Conservation (phyloP, 2,113 vertebrate genomes). For the Echinops telfairi region DNA sequence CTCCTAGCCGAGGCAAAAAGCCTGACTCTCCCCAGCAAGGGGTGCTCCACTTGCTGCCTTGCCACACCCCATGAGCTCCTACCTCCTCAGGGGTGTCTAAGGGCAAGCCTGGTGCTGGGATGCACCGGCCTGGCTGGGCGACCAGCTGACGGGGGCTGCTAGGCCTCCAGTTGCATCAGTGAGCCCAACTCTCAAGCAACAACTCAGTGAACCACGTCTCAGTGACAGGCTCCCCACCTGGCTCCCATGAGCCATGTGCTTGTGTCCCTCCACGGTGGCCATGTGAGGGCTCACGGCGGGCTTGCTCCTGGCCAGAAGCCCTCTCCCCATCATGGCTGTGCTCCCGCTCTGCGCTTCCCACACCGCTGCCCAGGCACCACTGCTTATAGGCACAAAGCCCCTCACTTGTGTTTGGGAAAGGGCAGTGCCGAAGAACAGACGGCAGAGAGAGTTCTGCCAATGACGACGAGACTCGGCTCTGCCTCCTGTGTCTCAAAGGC, state of each 20-base stretch:
- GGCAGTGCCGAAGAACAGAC: not conserved
- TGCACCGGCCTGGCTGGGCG: not conserved
- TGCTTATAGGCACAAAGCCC: not conserved
- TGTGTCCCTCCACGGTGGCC: not conserved
- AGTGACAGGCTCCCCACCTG: not conserved
- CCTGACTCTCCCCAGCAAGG: not conserved
- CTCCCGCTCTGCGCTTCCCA: too few relatives aligned
- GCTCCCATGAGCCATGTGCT: not conserved
- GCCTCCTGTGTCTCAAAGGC: not conserved
- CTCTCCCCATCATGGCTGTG: not conserved
- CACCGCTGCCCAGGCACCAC: too few relatives aligned
- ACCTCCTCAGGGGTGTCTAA: not conserved
- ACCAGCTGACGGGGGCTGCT: not conserved
- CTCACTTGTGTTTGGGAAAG: not conserved
- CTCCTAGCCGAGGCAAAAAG: not conserved
- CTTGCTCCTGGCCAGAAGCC: not conserved
- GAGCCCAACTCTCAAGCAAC: not conserved
- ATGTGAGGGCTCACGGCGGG: not conserved
- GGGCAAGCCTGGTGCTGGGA: not conserved
- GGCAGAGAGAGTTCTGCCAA: not conserved
- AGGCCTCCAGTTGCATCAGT: fast-evolving
- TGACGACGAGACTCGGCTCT: too few relatives aligned
- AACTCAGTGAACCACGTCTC: not conserved
- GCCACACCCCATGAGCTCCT: not conserved
- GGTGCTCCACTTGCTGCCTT: not conserved